Conservation (phyloP, 1,140 invertebrate genomes). For the Brachionus koreanus region DNA sequence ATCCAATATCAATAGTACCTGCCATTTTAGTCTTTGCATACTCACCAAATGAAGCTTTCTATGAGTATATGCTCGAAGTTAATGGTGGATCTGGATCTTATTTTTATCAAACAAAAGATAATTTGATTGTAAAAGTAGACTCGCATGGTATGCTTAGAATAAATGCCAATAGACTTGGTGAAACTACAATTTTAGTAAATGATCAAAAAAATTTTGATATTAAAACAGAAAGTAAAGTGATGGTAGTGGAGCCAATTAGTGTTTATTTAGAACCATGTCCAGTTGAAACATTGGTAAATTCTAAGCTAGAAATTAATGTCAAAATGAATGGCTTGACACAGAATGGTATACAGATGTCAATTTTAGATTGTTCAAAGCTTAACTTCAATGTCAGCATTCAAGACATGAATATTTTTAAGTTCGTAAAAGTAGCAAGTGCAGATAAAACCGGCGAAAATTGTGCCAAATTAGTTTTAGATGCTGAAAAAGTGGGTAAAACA, state of each 20-base stretch:
- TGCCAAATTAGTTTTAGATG: neutral
- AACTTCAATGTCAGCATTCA: neutral
- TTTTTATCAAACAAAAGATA: slow-evolving; percentile 20
- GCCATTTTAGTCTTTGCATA: neutral
- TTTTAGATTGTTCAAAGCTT: neutral
- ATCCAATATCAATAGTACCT: neutral
- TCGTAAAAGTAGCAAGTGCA: neutral
- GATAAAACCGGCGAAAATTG: neutral
- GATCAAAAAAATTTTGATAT: slow-evolving; percentile 9
- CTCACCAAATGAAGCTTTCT: neutral
- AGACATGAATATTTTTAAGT: neutral
- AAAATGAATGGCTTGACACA: slow-evolving; percentile 1
- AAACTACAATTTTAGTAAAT: neutral
- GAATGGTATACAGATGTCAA: neutral
- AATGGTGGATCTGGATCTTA: slow-evolving; percentile 32
- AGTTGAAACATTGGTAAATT: neutral
- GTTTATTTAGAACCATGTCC: slow-evolving; percentile 16
- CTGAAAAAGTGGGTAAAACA: neutral
- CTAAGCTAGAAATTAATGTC: neutral
- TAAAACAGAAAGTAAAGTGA: neutral
- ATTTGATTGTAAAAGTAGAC: neutral
- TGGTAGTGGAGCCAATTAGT: neutral
- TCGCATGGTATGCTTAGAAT: neutral
- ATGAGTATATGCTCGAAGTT: neutral
- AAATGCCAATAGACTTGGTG: neutral